These are phyloP conservation scores for Ectemnius cavifrons DNA, from an alignment of 2,888 invertebrate species.

Conservation along the genomic window DNA sequence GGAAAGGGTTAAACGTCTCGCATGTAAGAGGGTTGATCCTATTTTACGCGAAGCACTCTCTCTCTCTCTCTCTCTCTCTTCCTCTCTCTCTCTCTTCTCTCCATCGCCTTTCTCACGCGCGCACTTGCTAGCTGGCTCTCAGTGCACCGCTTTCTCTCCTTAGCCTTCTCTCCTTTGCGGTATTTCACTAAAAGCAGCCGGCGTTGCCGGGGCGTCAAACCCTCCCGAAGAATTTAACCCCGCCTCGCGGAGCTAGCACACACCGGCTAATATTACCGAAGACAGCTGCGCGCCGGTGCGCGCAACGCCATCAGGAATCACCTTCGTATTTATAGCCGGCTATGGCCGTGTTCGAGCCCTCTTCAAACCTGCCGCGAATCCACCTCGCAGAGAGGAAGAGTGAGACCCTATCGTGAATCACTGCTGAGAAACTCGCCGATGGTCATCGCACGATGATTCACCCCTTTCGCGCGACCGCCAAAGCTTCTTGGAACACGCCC, in stretches of 20 bases:
- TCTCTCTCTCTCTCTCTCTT: neutral
- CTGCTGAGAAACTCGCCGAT: conserved; percentile 42
- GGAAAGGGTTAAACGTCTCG: conserved; percentile 10
- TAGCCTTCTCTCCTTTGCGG: too few species aligned
- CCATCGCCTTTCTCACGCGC: neutral
- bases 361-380: neutral
- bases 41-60: conserved; percentile 11
- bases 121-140: neutral
- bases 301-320: neutral
- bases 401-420: conserved; percentile 48
- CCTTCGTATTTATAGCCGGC: conserved; percentile 5
- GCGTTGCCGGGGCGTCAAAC: too few species aligned
- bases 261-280: conserved; percentile 3
- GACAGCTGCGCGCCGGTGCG: neutral
- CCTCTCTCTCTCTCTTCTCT: neutral
- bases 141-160: too few species aligned
- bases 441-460: conserved; percentile 47
- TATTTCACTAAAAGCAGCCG: too few species aligned
- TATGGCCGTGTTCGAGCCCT: neutral
- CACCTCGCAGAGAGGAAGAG: conserved; percentile 2
- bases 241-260: neutral
- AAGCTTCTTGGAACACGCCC: conserved; percentile 5
- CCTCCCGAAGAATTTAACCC: too few species aligned
- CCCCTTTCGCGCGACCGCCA: neutral
- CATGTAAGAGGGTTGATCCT: neutral